phyloP scores from a whole-genome alignment of 2,113 vertebrate species.

The Corynorhinus townsendii region DNA sequence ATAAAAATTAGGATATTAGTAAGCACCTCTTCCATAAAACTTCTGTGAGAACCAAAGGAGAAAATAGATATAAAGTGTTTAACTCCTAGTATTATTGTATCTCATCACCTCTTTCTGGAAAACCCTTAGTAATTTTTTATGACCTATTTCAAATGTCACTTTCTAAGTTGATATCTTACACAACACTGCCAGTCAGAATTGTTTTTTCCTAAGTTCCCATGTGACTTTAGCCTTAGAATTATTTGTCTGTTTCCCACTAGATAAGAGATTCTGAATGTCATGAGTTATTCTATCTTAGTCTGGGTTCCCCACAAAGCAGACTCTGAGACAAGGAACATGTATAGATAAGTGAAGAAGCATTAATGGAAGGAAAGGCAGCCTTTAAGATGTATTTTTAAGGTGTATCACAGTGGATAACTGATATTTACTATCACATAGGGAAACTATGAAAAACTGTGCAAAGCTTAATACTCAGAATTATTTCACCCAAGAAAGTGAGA shows the following conservation, averaged over 20 bases:
- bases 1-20: not conserved
- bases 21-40: not conserved
- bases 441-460: not conserved
- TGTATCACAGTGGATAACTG: not conserved
- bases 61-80: not conserved
- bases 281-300: not conserved
- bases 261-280: not conserved
- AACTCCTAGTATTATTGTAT: not conserved
- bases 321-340: not conserved
- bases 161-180: not conserved
- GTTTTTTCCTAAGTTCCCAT: not conserved
- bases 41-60: not conserved
- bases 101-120: not conserved
- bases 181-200: not conserved
- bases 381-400: not conserved
- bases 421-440: not conserved
- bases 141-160: not conserved
- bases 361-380: not conserved
- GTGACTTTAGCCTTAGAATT: conserved; percentile 8
- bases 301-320: not conserved
- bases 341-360: not conserved
- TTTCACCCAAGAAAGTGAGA: not conserved
- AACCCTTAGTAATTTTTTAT: not conserved
- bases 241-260: not conserved
- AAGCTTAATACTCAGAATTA: not conserved